Evolutionary conservation across 2,888 invertebrate species (phyloP).

Genomic region (Minunthozetes semirufus): DNA sequence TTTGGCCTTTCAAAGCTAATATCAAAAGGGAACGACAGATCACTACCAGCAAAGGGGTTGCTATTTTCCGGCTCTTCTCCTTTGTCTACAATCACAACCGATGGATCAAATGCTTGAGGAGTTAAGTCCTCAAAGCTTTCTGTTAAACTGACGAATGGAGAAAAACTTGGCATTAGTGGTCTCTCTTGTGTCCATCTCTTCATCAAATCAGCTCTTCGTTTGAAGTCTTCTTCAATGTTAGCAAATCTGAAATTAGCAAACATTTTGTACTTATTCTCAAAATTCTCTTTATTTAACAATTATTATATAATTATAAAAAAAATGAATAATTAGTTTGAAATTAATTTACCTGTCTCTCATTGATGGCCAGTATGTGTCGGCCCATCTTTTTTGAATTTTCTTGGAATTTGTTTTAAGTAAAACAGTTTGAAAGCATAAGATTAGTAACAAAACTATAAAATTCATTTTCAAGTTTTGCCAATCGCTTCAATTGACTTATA

Average conservation of each 20-base stretch:
- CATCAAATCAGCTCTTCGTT: neutral
- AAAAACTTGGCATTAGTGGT: neutral
- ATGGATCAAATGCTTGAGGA: conserved; percentile 22
- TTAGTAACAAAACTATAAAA: neutral
- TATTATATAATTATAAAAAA: neutral
- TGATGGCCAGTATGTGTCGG: neutral
- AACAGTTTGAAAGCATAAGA: neutral
- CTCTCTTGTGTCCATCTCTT: neutral
- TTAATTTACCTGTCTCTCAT: neutral
- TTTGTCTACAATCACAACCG: conserved; percentile 33
- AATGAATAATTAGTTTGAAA: neutral
- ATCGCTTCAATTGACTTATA: neutral
- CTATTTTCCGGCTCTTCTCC: neutral
- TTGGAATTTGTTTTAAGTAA: neutral
- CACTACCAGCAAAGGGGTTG: neutral
- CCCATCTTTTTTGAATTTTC: neutral
- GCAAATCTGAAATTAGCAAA: neutral
- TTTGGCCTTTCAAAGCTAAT: conserved; percentile 6
- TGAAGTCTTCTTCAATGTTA: neutral
- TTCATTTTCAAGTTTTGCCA: neutral
- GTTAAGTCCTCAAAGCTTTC: neutral
- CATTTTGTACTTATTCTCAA: no score
- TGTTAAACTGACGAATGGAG: neutral
- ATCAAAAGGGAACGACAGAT: neutral
- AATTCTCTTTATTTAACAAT: no score